These are phyloP conservation scores for Spheniscus mendiculus DNA, from an alignment of 2,113 vertebrate species.

Conservation along the genomic window DNA sequence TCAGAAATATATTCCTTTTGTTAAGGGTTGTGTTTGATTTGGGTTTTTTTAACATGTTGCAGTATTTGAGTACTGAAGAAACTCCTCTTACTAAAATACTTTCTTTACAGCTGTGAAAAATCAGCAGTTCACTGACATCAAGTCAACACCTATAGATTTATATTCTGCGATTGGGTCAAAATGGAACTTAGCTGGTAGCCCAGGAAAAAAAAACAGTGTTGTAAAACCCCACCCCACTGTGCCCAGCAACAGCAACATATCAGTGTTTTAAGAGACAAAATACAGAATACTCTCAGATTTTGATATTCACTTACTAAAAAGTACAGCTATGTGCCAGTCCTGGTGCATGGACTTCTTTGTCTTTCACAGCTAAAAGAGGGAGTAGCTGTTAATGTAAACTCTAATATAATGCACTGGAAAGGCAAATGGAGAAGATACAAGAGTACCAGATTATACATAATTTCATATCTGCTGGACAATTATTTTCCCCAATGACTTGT, in stretches of 20 bases:
- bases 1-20: background rate
- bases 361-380: background rate
- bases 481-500: background rate
- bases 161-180: background rate
- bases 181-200: background rate
- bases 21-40: background rate
- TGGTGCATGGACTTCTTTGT: background rate
- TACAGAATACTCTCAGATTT: background rate
- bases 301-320: background rate
- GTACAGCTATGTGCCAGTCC: background rate
- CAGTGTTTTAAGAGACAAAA: background rate
- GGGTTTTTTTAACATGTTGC: background rate
- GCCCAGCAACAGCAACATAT: background rate
- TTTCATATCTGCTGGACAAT: background rate
- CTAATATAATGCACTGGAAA: background rate
- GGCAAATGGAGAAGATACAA: background rate
- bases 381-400: background rate
- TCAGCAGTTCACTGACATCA: background rate
- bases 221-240: background rate
- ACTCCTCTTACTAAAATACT: background rate
- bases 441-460: background rate
- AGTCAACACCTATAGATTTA: background rate
- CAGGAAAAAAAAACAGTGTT: background rate
- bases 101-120: background rate
- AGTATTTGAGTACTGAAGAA: background rate